Percentiles rank a stretch among this genome's conserved stretches.
These are phyloP conservation scores for Heliocidaris tuberculata DNA, from an alignment of 35 echinoderm and acorn worm species.

Conservation along the genomic window DNA sequence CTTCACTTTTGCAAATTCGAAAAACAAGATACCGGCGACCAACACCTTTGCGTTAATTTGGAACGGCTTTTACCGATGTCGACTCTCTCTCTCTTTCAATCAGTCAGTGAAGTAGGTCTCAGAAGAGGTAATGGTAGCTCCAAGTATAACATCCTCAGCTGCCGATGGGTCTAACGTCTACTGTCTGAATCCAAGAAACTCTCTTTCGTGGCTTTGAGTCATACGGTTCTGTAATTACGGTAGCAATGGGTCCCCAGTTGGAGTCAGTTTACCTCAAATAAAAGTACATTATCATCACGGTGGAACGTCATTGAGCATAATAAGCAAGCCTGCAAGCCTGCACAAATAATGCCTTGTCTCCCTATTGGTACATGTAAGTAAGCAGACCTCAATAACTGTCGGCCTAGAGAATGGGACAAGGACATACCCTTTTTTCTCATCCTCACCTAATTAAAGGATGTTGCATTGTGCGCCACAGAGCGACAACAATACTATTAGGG, in stretches of 20 bases:
- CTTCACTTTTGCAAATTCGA: background rate
- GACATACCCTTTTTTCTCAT: background rate
- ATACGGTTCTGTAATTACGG: conserved; percentile 16
- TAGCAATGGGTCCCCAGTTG: background rate
- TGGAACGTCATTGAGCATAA: background rate
- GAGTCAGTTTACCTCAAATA: conserved; percentile 1
- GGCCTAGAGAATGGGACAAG: background rate
- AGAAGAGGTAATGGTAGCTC: background rate
- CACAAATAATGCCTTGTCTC: conserved; percentile 11
- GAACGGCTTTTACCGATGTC: background rate
- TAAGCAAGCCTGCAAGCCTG: background rate
- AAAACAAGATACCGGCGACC: background rate
- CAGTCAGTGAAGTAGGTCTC: background rate
- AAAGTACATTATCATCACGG: conserved; percentile 1
- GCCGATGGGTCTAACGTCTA: background rate
- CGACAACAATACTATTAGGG: background rate
- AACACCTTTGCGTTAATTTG: background rate
- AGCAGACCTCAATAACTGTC: background rate
- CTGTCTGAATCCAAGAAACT: background rate
- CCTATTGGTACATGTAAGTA: background rate
- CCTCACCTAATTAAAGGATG: conserved; percentile 2
- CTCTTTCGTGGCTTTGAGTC: background rate
- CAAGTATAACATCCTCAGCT: background rate
- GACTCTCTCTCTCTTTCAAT: background rate
- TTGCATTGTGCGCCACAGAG: background rate